Evolutionary conservation across 2,797 vertebrate species (phyloP), one percentile per base, ranked within the genome.

Genomic region (Yasuhikotakia modesta): DNA sequence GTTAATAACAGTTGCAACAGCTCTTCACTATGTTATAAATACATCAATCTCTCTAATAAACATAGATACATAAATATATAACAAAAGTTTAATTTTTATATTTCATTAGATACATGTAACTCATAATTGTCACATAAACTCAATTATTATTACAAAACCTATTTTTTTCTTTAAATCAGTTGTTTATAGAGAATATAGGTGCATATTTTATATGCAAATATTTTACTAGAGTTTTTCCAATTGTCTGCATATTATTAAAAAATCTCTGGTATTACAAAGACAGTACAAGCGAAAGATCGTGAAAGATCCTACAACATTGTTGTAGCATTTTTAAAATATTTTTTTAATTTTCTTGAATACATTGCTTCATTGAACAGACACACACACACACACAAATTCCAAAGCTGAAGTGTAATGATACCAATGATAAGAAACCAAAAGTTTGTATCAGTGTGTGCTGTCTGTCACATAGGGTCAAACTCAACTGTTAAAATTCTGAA

Each of bases 171-270:
- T 53, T 35, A 52, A 32, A 43, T 17, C 69, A 21, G 22, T 70
- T 55, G 50, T 32, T 64, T 39, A 70, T 14, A 50, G 30, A 65
- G 27, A 17, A 43, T 43, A 43, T 43, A 43, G 39, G 39, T 43
- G 11, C 11, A 24, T 16, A 0, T 22, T 50, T 52, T 17, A 35
- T 4, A 35, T 6, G 1, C n/a, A 17, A 69, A 39, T 74, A 57
- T 73, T 71, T 74, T 45, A 70, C 64, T 5, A 60, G 57, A 78
- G 55, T 27, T 55, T 35, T 78, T 68, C 64, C 70, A 78, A 65
- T 78, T 43, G 53, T 77, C 48, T 55, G 70, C 46, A 2, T 30
- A 60, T 60, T 60, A 60, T 60, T 60, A 72, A 75, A 52, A n/a
- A 19, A 46, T 17, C 65, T 70, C 17, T 55, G 32, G 4, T 68